These are phyloP conservation scores for Mellilla xanthometata DNA, from an alignment of 2,888 invertebrate species.

Conservation along the genomic window DNA sequence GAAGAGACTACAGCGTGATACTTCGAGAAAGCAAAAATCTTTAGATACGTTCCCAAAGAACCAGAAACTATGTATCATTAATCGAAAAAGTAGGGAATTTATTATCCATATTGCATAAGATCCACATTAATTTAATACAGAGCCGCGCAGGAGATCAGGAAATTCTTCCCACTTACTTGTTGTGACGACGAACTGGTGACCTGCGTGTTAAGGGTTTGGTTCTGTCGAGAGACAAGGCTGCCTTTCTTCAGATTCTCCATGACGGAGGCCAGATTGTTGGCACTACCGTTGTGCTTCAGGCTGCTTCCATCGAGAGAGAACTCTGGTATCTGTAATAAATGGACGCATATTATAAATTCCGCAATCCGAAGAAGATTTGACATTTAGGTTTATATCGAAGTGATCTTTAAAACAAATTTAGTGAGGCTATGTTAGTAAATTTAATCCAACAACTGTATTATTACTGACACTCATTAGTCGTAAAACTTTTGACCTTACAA, in stretches of 20 bases:
- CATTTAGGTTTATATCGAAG: no score
- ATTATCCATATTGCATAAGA: no score
- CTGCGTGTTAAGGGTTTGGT: slow-evolving; percentile 74
- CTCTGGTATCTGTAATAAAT: slow-evolving; percentile 77
- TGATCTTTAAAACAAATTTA: background rate
- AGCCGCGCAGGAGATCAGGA: background rate
- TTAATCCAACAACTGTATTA: slow-evolving; percentile 7
- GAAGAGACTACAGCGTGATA: background rate
- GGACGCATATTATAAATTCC: no score
- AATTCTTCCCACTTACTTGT: slow-evolving; percentile 62
- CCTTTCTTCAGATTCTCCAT: slow-evolving; percentile 89
- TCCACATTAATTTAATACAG: no score
- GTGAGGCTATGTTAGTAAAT: background rate
- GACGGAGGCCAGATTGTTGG: slow-evolving; percentile 85
- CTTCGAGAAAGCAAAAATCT: background rate
- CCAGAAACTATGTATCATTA: no score
- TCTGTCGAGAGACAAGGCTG: slow-evolving; percentile 74
- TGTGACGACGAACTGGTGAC: slow-evolving; percentile 80
- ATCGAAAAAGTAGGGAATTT: no score
- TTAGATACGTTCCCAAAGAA: no score
- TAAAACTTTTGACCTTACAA: slow-evolving; percentile 17
- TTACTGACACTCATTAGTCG: slow-evolving; percentile 7
- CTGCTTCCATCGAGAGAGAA: slow-evolving; percentile 83
- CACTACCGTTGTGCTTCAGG: slow-evolving; percentile 75
- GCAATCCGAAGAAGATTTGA: no score